Base-by-base conservation (phyloP, 2,113 vertebrate species). In the Psophia crepitans region DNA sequence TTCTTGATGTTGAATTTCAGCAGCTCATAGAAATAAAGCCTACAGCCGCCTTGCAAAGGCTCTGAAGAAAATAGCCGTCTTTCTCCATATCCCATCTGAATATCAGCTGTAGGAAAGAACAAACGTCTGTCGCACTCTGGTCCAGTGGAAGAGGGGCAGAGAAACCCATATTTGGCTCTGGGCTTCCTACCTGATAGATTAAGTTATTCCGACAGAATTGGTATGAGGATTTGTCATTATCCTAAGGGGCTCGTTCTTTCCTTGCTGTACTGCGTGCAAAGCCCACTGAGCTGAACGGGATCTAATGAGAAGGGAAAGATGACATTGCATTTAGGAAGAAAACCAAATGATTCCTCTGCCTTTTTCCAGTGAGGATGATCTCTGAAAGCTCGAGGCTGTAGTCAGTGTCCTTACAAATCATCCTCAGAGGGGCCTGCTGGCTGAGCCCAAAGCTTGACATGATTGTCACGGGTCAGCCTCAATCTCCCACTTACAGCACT, bases 241-340 rank as follows among this genome's bases (percentile, higher is more conserved):
- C 74, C 83, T 95, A 68, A 82, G 58, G 74, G 54, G 30, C 13
- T 61, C 77, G 63, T 30, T 83, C 64, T 89, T 80, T 39, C 77
- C 53, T 86, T 77, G 23, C 56, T 74, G 28, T 39, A 60, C 37
- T 48, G 44, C 64, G 61, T 78, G 63, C 0, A 1, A 90, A 93
- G 81, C 77, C 69, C 30, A 71, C 76, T 68, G 71, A 95, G 63
- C 82, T 84, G 92, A 96, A 96, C 79, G 68, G 90, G 69, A 84
- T 87, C 66, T 94, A 94, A 97, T 81, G 91, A 90, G 91, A 92
- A 92, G 87, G 92, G 89, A 98, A 96, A 92, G 68, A 93, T 85
- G 90, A 96, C 58, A 66, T 22, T 92, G 77, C 94, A 89, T 85
- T 97, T 94, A 65, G 76, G 69, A 80, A 73, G 77, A 86, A 73